Base-by-base conservation (phyloP, 2,888 invertebrate genomes). In the Polydrusus tereticollis region DNA sequence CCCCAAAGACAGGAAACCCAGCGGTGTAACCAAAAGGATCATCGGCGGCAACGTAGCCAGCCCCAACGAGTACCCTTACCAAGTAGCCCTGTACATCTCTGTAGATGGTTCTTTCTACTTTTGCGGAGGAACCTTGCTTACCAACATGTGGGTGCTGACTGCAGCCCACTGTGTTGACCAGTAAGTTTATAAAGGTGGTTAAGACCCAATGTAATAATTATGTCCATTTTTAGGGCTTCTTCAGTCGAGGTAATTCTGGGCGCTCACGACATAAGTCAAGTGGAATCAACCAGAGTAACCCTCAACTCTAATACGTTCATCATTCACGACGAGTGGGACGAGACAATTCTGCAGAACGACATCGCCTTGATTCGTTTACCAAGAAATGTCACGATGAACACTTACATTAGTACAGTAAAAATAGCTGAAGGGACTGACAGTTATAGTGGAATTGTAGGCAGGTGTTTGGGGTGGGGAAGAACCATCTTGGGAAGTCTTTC, bases 341-440 rank as follows among this genome's bases (percentile, higher is more conserved):
- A 38, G 16, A 18, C 16, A 8, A 21, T 18, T 1, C 12, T 75
- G 7, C 60, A 65, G 59, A 70, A 77, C 38, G 77, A 77, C 38
- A 58, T 77, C 10, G 76, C 75, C 18, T 29, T 80, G 10, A 64
- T 80, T 1, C 76, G 71, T 52, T 69, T 80, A 23, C 75, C 74
- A 4, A 23, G 50, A 38, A 66, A 70, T 14, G 75, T 77, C 7
- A 50, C 47, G 2, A 65, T 77, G 50, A 78, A 57, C 36, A 18
- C 63, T 6, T 63, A 67, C 18, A 77, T 78, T 7, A 62, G 59
- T 57, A 74, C 75, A 0, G 52, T 79, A 16, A 29, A 67, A 38
- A 38, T 79, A 12, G 71, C 77, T 4, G 55, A 18, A 20, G 77
- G 76, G 6, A 45, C 12, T n/a, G 62, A 74, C 6, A 50, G 60